Conservation (phyloP, 1,140 invertebrate species). For the Harlomillsia oculata region DNA sequence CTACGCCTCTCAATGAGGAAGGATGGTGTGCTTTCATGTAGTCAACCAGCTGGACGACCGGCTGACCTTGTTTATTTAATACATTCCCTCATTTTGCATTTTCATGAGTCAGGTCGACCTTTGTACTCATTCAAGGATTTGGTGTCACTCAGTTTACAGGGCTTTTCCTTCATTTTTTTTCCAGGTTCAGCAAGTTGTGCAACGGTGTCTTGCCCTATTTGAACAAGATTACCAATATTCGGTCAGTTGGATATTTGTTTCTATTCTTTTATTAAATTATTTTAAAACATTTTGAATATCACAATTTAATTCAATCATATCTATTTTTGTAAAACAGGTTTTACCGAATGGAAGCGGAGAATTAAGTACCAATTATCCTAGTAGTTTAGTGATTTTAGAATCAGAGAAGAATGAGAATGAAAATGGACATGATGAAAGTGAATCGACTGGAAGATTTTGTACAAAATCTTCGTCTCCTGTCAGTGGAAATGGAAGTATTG, state of each 20-base stretch:
- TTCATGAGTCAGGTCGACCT: no score
- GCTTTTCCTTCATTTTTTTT: conserved; percentile 34
- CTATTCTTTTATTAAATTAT: no score
- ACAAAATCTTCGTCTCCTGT: not conserved
- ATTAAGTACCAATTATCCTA: conserved; percentile 64
- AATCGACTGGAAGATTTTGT: not conserved
- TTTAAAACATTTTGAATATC: conserved; percentile 8
- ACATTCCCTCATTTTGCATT: no score
- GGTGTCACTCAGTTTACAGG: no score
- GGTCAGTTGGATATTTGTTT: conserved; percentile 2
- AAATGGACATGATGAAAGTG: not conserved
- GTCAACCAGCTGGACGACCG: no score
- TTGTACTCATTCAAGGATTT: no score
- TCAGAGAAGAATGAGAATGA: conserved; percentile 45
- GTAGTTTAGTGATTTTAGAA: conserved; percentile 59
- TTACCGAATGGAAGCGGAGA: conserved; percentile 47
- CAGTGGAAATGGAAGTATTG: conserved; percentile 8
- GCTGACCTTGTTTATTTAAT: no score
- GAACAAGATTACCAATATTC: conserved; percentile 51
- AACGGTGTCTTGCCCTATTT: conserved; percentile 53
- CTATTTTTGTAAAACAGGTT: conserved; percentile 3
- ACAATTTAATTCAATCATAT: conserved; percentile 3
- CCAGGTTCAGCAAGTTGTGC: conserved; percentile 52
- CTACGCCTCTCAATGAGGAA: no score
- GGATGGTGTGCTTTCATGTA: no score